Evolutionary conservation across 2,113 vertebrate species (phyloP).

Genomic region (Podarcis cretensis): DNA sequence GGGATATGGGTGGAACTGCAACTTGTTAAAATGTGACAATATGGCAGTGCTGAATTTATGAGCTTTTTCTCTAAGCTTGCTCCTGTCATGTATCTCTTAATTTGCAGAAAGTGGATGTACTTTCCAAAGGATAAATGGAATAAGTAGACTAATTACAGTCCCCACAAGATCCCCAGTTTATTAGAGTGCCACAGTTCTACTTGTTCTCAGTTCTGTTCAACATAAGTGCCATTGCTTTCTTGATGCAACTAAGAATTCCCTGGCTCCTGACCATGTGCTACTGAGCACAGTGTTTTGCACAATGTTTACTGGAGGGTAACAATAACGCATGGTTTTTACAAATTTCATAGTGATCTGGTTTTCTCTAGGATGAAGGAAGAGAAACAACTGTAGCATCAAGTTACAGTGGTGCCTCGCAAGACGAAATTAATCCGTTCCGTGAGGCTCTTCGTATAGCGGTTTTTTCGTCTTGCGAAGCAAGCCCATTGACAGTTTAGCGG

Average conservation of each 20-base stretch:
- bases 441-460: too few relatives aligned
- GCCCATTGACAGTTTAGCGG: too few relatives aligned
- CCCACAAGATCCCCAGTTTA: neutral
- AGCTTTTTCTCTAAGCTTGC: neutral
- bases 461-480: too few relatives aligned
- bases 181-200: neutral
- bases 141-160: neutral
- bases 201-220: neutral
- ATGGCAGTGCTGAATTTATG: neutral
- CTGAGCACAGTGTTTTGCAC: conserved; percentile 6
- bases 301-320: conserved; percentile 15
- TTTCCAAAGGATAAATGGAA: neutral
- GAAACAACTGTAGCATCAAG: neutral
- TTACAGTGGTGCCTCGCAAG: too few relatives aligned
- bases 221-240: neutral
- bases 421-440: too few relatives aligned
- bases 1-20: neutral
- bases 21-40: neutral
- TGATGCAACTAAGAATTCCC: neutral
- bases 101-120: neutral
- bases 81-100: neutral
- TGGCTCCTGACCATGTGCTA: neutral
- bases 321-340: neutral
- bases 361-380: neutral
- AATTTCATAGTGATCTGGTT: neutral